Base-by-base conservation (phyloP, 2,113 vertebrate genomes). In the Melospiza georgiana region DNA sequence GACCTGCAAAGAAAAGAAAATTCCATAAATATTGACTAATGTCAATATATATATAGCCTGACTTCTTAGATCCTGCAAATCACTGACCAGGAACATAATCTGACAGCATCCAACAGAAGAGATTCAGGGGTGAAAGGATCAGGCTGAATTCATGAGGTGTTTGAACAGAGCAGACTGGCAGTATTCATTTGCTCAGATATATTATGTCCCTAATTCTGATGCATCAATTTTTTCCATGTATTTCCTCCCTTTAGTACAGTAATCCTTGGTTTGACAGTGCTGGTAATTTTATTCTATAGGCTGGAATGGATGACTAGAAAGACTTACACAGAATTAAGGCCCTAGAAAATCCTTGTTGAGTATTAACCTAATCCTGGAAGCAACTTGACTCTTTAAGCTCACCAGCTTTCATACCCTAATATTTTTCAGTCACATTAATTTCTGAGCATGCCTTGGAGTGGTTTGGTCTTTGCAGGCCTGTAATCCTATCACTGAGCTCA, bases 1-100 rank as follows among this genome's bases (percentile, higher is more conserved):
- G 33, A 99, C 98, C 98, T 99, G 73, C 4, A 78, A 68, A 81
- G 59, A 65, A 87, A 91, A 84, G 3, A 16, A 67, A 92, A 91
- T 21, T 33, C n/a, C 9, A 24, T 68, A 67, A 79, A 67, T n/a
- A 80, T 27, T 10, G 1, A 4, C 28, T 37, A 49, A 37, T 46
- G 12, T 6, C 12, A 49, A 18, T 21, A 58, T 9, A 10, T 9
- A 10, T 12, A 5, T 19, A 33, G 12, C n/a, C 12, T 43, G 39
- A 61, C 17, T 54, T 63, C 55, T 43, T 69, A 11, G 21, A 71
- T 57, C 31, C 18, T 55, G 25, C 3, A 84, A 54, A 57, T 58
- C 23, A 43, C 8, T 19, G 8, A 48, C 27, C 9, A 62, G 23
- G 11, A 49, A 87, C 73, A 46, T 57, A 58, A 58, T 84, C 11